Base-by-base conservation (phyloP, 2,888 invertebrate genomes). In the Rhodophaea formosa region DNA sequence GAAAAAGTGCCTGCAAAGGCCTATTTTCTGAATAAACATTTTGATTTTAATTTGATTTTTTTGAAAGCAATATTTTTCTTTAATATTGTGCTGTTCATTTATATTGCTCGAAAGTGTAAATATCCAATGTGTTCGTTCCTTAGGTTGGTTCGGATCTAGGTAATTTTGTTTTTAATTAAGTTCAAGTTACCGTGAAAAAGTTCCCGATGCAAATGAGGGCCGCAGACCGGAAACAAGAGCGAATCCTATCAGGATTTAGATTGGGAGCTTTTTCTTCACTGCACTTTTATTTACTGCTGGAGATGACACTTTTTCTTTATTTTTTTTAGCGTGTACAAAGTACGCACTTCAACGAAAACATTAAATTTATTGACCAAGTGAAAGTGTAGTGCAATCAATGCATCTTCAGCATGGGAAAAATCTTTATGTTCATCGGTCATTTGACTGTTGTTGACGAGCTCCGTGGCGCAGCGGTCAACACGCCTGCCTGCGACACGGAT, bases 131-230 rank as follows among this genome's bases (percentile, higher is more conserved):
- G 51, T 51, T 49, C 32, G 32, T 49, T 51, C 16, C 17, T 51
- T 51, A 51, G 51, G 65, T 64, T 66, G 63, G 59, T 70, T 64
- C 69, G 71, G 73, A 74, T 71, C 73, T 68, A 71, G 71, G 74
- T 78, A 77, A 78, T 83, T 77, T 74, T 77, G 74, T 80, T 84
- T 87, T 85, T 86, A 88, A 88, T 89, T 88, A 86, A 87, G 84
- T 82, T 83, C 82, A 88, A 82, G 81, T 76, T 77, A 70, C 83
- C 88, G 86, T 88, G 85, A 87, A 87, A 80, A 74, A 80, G 79
- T 79, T 71, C 70, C 67, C 67, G 67, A 86, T 80, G 85, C 80
- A 84, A 85, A 86, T 82, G 80, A 79, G 51, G 51, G 16, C 17
- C 51, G 15, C 51, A 35, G 51, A 77, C 73, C 69, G 53, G 60